phyloP scores from a whole-genome alignment of 2,888 invertebrate species.

The Timandra comae region DNA sequence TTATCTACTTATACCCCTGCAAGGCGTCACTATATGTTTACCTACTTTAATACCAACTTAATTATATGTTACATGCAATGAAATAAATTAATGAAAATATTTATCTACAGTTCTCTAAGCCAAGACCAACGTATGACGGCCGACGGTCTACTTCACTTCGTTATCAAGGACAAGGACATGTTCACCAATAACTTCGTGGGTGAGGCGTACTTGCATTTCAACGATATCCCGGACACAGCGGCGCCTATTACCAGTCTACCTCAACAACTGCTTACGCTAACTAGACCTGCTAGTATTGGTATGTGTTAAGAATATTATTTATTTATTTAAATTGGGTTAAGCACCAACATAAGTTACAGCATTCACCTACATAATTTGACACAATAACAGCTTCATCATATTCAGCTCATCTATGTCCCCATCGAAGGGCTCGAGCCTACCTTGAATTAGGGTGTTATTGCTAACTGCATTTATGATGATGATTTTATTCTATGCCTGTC shows the following conservation, averaged over 20 bases:
- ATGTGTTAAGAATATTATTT: conserved; percentile 13
- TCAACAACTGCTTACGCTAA: conserved; percentile 84
- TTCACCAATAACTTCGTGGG: conserved; percentile 96
- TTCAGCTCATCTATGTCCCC: too few species aligned
- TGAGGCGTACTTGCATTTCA: conserved; percentile 92
- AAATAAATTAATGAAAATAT: too few species aligned
- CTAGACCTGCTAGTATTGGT: conserved; percentile 82
- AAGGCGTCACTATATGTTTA: too few species aligned
- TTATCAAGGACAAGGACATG: conserved; percentile 97
- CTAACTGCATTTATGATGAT: too few species aligned
- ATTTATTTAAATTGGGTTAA: not conserved
- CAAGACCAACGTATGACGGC: conserved; percentile 81
- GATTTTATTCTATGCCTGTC: too few species aligned
- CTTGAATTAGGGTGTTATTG: too few species aligned
- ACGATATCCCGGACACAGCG: conserved; percentile 81
- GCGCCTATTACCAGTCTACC: conserved; percentile 78
- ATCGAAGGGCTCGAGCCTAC: too few species aligned
- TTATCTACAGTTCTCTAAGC: conserved; percentile 76
- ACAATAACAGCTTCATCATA: too few species aligned
- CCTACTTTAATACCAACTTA: too few species aligned
- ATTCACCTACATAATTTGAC: not conserved
- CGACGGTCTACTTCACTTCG: conserved; percentile 88
- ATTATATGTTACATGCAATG: too few species aligned
- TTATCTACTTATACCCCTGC: too few species aligned
- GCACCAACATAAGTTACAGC: not conserved